These are phyloP conservation scores for Trissonchulus sp. DNA, from an alignment of 2,888 invertebrate genomes.

Conservation along the genomic window DNA sequence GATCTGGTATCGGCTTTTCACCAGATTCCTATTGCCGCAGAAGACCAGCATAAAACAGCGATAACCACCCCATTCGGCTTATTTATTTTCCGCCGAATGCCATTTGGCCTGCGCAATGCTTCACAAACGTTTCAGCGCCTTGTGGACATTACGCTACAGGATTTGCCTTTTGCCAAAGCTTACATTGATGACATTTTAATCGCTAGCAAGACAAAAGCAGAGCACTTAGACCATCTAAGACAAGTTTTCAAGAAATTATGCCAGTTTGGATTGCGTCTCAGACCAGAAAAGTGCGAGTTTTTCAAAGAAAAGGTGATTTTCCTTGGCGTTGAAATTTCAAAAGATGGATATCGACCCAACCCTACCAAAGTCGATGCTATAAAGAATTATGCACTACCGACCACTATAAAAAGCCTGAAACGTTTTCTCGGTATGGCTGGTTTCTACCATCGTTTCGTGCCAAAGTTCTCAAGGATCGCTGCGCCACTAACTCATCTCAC, in stretches of 20 bases:
- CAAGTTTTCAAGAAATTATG: background rate
- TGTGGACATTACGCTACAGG: conserved; percentile 39
- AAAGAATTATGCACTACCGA: background rate
- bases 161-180: conserved; percentile 35
- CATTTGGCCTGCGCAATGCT: conserved; percentile 41
- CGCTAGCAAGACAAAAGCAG: conserved; percentile 31
- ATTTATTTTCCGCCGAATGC: conserved; percentile 42
- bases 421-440: conserved; percentile 24
- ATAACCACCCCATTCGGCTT: conserved; percentile 37
- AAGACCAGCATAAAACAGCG: conserved; percentile 37
- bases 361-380: background rate
- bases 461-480: conserved; percentile 11
- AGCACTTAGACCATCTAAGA: conserved; percentile 33
- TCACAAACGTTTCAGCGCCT: conserved; percentile 39
- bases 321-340: background rate
- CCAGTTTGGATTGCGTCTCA: background rate
- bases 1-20: conserved; percentile 36
- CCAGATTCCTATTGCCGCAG: conserved; percentile 34
- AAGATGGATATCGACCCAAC: conserved; percentile 17
- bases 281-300: background rate
- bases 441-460: conserved; percentile 18
- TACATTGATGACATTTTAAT: conserved; percentile 40
- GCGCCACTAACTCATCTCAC: conserved; percentile 23
- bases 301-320: background rate
- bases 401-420: background rate